A percentile compares a stretch with the other conserved stretches of the same genome.
These are phyloP conservation scores for Pristiophorus japonicus DNA, from an alignment of 2,113 vertebrate genomes.

Conservation along the genomic window DNA sequence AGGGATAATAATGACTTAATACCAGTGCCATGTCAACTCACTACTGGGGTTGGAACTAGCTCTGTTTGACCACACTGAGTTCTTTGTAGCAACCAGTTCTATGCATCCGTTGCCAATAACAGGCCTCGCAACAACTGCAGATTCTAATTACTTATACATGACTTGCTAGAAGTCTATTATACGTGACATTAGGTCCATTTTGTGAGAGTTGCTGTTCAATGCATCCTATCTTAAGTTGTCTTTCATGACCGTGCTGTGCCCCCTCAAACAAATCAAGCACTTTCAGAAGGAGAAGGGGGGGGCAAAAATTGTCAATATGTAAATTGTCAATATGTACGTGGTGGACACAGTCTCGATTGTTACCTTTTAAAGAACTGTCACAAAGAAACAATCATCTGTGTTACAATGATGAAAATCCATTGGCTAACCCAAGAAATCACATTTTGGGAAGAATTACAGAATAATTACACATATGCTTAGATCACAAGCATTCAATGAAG, in stretches of 20 bases:
- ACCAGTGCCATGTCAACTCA: conserved; percentile 26
- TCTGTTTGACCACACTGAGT: conserved; percentile 37
- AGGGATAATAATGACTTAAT: conserved; percentile 30
- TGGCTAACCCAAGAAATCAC: conserved; percentile 78
- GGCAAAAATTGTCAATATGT: conserved; percentile 48
- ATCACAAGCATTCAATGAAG: conserved; percentile 79
- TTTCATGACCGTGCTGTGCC: conserved; percentile 57
- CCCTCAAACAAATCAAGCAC: conserved; percentile 56
- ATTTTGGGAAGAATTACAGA: conserved; percentile 83
- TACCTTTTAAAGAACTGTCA: conserved; percentile 56
- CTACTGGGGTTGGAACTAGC: conserved; percentile 18
- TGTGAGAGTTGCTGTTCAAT: conserved; percentile 54
- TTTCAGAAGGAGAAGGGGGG: conserved; percentile 44
- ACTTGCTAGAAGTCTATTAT: conserved; percentile 53
- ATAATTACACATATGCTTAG: conserved; percentile 91
- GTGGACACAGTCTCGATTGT: conserved; percentile 64
- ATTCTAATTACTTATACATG: conserved; percentile 54
- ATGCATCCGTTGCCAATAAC: conserved; percentile 38
- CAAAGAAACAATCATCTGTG: conserved; percentile 80
- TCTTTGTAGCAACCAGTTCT: conserved; percentile 27
- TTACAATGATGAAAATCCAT: conserved; percentile 67
- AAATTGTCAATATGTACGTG: conserved; percentile 62
- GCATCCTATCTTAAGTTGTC: conserved; percentile 60
- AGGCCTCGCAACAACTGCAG: conserved; percentile 50
- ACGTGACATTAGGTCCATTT: conserved; percentile 43